Conservation (phyloP, 2,888 invertebrate genomes). For the Metellina segmentata region DNA sequence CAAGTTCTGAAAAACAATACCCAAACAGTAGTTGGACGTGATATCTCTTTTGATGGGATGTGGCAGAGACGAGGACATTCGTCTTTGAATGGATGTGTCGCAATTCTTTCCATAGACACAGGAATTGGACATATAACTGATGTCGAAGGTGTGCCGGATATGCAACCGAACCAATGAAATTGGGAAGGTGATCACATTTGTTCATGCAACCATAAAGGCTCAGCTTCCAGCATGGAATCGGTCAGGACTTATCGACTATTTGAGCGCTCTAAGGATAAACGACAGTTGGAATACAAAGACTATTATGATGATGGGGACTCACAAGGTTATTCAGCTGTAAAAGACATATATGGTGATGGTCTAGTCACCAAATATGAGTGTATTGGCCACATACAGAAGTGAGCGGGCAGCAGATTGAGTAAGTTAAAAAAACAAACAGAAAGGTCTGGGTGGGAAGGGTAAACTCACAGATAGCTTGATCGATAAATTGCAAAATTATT, state of each 20-base stretch:
- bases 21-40: neutral
- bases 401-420: neutral
- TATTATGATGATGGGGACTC: too few species aligned
- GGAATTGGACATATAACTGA: neutral
- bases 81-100: constrained; percentile 1
- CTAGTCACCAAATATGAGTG: neutral
- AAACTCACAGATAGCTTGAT: too few species aligned
- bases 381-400: constrained; percentile 8
- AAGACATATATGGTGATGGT: neutral
- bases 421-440: too few species aligned
- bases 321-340: too few species aligned
- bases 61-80: too few species aligned
- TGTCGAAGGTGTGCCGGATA: neutral
- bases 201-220: too few species aligned
- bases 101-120: neutral
- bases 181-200: neutral
- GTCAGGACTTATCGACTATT: too few species aligned
- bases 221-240: too few species aligned
- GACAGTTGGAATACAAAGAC: too few species aligned
- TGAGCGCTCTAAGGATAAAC: too few species aligned
- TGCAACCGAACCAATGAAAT: neutral
- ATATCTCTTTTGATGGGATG: neutral
- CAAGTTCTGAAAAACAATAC: neutral
- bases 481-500: too few species aligned
- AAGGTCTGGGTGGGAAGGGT: too few species aligned